Evolutionary conservation across 35 echinoderm and acorn worm species (phyloP).

Genomic region (Patiria miniata): DNA sequence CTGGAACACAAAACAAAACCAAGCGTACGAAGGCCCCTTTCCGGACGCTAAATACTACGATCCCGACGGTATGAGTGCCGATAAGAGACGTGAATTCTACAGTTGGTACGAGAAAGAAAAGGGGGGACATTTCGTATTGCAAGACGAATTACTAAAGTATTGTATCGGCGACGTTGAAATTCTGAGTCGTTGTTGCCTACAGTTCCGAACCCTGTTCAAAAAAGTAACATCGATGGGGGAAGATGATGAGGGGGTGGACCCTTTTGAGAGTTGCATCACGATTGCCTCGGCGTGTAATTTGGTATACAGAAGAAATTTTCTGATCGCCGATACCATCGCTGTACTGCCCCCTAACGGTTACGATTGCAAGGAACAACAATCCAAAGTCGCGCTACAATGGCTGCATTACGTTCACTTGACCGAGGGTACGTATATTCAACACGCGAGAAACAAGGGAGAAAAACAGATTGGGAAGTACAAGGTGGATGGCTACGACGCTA

Average conservation of each 20-base stretch:
- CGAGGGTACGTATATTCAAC: conserved; percentile 47
- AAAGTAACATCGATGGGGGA: background rate
- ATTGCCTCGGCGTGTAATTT: conserved; percentile 75
- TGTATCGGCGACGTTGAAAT: conserved; percentile 74
- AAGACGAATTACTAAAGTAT: conserved; percentile 56
- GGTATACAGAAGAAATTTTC: conserved; percentile 56
- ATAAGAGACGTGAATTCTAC: conserved; percentile 20
- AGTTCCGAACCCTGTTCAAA: conserved; percentile 65
- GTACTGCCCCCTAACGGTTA: conserved; percentile 56
- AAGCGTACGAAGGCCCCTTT: conserved; percentile 45
- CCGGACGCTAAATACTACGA: conserved; percentile 32
- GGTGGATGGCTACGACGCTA: conserved; percentile 46
- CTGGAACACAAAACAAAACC: conserved; percentile 57
- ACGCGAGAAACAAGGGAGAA: conserved; percentile 66
- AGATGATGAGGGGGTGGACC: conserved; percentile 9
- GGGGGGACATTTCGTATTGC: conserved; percentile 38
- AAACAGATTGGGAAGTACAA: conserved; percentile 31
- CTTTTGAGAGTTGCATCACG: conserved; percentile 65
- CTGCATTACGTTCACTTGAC: conserved; percentile 29
- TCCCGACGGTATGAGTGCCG: conserved; percentile 63
- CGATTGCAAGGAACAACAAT: conserved; percentile 2
- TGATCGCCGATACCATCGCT: conserved; percentile 52
- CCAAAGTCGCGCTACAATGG: conserved; percentile 55
- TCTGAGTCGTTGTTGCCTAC: conserved; percentile 50
- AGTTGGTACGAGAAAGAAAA: conserved; percentile 57